Conservation (phyloP, 2,113 vertebrate species). For the Eptesicus fuscus region DNA sequence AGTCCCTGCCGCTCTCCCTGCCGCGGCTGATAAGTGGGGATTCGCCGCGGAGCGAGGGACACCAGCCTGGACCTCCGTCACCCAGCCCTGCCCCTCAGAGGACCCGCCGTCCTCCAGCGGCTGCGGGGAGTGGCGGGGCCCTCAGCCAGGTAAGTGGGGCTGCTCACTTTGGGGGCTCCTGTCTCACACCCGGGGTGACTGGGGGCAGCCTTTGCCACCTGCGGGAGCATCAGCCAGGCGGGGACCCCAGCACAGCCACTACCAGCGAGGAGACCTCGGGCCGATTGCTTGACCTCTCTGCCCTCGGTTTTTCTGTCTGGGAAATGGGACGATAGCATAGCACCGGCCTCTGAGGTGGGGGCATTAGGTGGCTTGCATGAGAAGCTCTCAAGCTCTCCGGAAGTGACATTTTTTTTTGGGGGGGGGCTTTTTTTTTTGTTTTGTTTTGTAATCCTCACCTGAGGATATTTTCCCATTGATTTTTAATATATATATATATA, state of each 20-base stretch:
- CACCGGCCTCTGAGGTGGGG: not conserved
- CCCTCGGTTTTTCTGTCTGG: not conserved
- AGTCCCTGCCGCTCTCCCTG: fast-evolving
- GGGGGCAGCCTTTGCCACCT: not conserved
- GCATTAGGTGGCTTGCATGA: too few species aligned
- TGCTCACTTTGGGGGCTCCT: not conserved
- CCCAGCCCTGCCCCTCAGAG: not conserved
- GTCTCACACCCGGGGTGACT: not conserved
- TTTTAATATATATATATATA: too few species aligned
- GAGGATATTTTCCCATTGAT: too few species aligned
- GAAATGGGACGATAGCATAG: not conserved
- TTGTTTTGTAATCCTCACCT: too few species aligned
- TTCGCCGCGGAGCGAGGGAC: not conserved
- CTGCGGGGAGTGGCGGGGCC: not conserved
- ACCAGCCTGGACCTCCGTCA: too few species aligned
- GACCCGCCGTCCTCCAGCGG: not conserved
- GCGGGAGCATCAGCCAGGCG: fast-evolving
- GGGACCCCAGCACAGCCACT: not conserved
- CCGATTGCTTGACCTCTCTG: not conserved
- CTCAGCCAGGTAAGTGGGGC: not conserved
- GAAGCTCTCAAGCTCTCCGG: too few species aligned
- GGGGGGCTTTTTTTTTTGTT: too few species aligned
- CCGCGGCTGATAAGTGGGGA: not conserved
- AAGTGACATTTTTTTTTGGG: too few species aligned
- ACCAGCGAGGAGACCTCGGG: not conserved